Conservation (phyloP, 1,140 invertebrate species). For the Homarus americanus region DNA sequence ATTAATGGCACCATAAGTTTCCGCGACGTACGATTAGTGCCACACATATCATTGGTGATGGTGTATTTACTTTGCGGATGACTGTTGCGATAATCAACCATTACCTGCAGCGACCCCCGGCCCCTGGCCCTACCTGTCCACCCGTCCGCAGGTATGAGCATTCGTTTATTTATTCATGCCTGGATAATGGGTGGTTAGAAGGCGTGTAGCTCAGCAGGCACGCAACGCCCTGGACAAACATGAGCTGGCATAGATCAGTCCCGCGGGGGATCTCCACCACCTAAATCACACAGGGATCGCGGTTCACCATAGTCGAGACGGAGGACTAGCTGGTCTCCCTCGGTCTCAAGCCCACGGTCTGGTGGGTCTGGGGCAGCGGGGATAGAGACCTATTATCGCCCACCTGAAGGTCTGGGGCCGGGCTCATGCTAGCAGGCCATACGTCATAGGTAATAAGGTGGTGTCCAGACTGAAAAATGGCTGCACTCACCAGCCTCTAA, state of each 20-base stretch:
- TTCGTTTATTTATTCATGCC: slow-evolving; percentile 49
- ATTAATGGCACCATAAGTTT: slow-evolving; percentile 52
- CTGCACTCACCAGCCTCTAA: slow-evolving; percentile 70
- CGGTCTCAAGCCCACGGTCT: slow-evolving; percentile 31
- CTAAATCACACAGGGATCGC: neutral
- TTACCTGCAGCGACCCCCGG: slow-evolving; percentile 12
- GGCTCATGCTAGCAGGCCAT: slow-evolving; percentile 67
- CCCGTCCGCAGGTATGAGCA: slow-evolving; percentile 36
- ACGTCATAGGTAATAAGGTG: slow-evolving; percentile 72
- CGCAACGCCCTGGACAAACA: slow-evolving; percentile 45
- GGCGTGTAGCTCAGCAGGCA: slow-evolving; percentile 53
- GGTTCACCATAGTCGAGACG: neutral
- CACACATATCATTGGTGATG: slow-evolving; percentile 57
- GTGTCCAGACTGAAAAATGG: slow-evolving; percentile 72
- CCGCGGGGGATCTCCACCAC: neutral
- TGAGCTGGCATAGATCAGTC: slow-evolving; percentile 53
- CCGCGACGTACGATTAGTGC: slow-evolving; percentile 32
- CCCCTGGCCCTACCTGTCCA: slow-evolving; percentile 15
- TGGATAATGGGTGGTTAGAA: slow-evolving; percentile 59
- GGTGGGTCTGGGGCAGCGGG: slow-evolving; percentile 29
- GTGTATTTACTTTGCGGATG: slow-evolving; percentile 47
- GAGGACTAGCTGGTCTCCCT: neutral
- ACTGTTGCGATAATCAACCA: slow-evolving; percentile 35
- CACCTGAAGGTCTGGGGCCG: slow-evolving; percentile 31
- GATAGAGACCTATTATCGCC: slow-evolving; percentile 51